Evolutionary conservation across 2,797 vertebrate species (phyloP).

Genomic region (Brachyalestes nurse): DNA sequence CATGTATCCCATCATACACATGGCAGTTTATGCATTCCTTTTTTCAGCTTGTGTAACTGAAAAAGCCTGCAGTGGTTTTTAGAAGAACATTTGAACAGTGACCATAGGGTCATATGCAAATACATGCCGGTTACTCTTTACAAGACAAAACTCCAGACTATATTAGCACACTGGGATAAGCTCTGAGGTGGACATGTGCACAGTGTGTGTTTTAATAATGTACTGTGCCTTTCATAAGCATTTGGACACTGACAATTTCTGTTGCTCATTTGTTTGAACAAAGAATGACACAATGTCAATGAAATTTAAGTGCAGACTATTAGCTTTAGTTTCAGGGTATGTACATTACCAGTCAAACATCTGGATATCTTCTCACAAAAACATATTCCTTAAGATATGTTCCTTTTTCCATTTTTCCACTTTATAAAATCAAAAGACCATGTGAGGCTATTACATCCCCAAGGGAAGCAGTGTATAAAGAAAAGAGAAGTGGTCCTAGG

Average conservation of each 20-base stretch:
- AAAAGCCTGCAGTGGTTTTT: slow-evolving; percentile 23
- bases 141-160: not conserved
- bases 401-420: too few species aligned
- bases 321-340: too few species aligned
- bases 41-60: slow-evolving; percentile 1
- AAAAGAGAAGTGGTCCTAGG: too few species aligned
- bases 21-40: slow-evolving; percentile 10
- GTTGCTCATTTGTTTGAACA: too few species aligned
- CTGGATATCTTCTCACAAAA: too few species aligned
- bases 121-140: not conserved
- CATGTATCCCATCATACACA: slow-evolving; percentile 14
- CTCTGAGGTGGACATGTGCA: not conserved
- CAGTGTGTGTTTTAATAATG: not conserved
- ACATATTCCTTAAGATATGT: too few species aligned
- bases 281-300: not conserved
- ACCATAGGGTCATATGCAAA: slow-evolving; percentile 3
- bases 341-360: too few species aligned
- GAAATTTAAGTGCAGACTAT: not conserved
- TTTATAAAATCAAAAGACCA: too few species aligned
- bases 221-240: not conserved
- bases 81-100: slow-evolving; percentile 21
- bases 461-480: too few species aligned
- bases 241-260: not conserved
- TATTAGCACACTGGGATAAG: not conserved
- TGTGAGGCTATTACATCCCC: too few species aligned